Conservation (phyloP, 2,888 invertebrate genomes). For the Steinernema scapterisci region DNA sequence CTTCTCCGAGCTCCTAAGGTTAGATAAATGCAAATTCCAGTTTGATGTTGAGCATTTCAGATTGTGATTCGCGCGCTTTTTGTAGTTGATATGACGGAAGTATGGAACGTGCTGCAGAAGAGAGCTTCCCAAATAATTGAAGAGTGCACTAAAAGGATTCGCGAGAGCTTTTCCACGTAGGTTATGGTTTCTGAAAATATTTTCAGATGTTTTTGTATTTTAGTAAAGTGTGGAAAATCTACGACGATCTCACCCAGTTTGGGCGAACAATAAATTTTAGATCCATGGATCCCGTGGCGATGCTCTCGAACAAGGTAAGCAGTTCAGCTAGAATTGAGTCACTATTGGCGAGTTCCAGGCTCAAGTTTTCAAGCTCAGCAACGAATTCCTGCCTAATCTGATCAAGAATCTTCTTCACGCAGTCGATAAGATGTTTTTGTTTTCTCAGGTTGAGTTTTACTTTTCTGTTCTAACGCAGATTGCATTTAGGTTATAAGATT, state of each 20-base stretch:
- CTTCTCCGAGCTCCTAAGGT: not conserved
- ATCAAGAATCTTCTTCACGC: slow-evolving; percentile 44
- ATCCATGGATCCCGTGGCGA: slow-evolving; percentile 59
- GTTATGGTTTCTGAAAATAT: not conserved
- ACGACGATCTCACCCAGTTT: slow-evolving; percentile 44
- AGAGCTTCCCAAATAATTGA: slow-evolving; percentile 39
- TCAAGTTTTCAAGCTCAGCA: slow-evolving; percentile 48
- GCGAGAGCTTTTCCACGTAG: slow-evolving; percentile 43
- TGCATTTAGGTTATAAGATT: slow-evolving; percentile 39
- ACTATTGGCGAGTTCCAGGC: too few species aligned
- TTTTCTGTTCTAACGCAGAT: not conserved
- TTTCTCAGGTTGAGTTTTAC: slow-evolving; percentile 49
- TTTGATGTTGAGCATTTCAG: slow-evolving; percentile 29
- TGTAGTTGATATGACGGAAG: slow-evolving; percentile 37
- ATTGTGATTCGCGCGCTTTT: slow-evolving; percentile 40
- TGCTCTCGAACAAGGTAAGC: slow-evolving; percentile 57
- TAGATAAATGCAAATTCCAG: not conserved
- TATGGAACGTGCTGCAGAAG: slow-evolving; percentile 43
- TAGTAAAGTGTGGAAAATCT: slow-evolving; percentile 22
- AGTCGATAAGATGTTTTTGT: slow-evolving; percentile 55
- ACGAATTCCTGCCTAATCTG: slow-evolving; percentile 49
- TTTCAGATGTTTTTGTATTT: too few species aligned
- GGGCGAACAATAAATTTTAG: slow-evolving; percentile 55
- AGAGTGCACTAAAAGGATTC: slow-evolving; percentile 39
- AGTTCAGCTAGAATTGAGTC: too few species aligned